Evolutionary conservation across 2,888 invertebrate genomes (phyloP).

Genomic region (Metopia argyrocephala): DNA sequence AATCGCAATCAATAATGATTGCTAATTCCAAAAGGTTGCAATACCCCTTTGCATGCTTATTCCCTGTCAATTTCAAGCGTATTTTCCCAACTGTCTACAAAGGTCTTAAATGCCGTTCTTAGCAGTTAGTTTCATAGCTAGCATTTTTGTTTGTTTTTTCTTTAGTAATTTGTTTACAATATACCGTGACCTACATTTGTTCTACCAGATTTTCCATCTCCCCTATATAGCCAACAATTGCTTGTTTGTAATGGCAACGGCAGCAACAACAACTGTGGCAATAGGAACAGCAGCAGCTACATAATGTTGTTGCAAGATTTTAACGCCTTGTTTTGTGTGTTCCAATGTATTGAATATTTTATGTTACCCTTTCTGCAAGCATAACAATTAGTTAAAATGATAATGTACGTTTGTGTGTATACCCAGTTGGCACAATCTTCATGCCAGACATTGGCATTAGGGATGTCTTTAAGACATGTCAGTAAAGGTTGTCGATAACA

Average conservation of each 20-base stretch:
- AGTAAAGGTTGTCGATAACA: too few relatives aligned
- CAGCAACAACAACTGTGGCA: neutral
- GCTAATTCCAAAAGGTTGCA: too few relatives aligned
- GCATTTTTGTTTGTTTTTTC: slow-evolving; percentile 15
- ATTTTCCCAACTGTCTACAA: neutral
- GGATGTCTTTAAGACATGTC: too few relatives aligned
- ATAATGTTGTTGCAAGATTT: neutral
- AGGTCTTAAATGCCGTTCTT: neutral
- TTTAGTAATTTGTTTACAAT: slow-evolving; percentile 32
- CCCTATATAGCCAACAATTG: slow-evolving; percentile 17
- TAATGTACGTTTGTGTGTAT: neutral
- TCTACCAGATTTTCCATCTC: neutral
- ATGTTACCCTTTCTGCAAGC: slow-evolving; percentile 44
- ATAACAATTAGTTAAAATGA: slow-evolving; percentile 15
- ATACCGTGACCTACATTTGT: slow-evolving; percentile 72
- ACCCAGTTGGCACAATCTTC: neutral
- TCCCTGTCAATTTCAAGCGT: too few relatives aligned
- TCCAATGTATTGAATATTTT: slow-evolving; percentile 50
- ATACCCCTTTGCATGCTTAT: too few relatives aligned
- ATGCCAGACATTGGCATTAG: too few relatives aligned
- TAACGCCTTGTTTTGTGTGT: neutral
- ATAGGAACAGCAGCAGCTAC: neutral
- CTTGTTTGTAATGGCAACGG: slow-evolving; percentile 23
- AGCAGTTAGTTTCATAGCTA: slow-evolving; percentile 7
- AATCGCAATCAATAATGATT: too few relatives aligned